A percentile compares a stretch with the other conserved stretches of the same genome.
Conservation (phyloP, 2,888 invertebrate species). For the Nemotelus nigrinus region DNA sequence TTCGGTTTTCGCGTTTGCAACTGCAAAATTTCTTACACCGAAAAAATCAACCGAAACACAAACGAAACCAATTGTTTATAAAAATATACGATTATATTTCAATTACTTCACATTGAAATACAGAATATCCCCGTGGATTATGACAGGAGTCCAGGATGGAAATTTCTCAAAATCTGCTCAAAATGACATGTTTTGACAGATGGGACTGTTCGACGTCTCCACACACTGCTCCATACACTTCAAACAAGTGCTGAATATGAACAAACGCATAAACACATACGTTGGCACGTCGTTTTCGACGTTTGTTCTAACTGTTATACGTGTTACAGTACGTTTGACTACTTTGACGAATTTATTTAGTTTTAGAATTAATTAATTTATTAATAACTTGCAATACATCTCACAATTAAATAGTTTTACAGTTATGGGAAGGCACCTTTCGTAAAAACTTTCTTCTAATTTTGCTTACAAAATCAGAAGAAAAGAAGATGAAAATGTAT, state of each 20-base stretch:
- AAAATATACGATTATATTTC: background rate
- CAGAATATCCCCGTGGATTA: constrained; percentile 2
- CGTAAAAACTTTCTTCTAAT: too few species aligned
- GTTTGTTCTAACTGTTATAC: constrained; percentile 17
- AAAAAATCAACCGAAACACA: background rate
- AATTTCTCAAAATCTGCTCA: constrained; percentile 44
- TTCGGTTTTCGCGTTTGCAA: constrained; percentile 1
- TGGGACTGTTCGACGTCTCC: constrained; percentile 33
- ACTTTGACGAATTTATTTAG: too few species aligned
- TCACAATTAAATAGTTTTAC: too few species aligned
- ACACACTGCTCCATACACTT: background rate
- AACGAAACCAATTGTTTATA: background rate
- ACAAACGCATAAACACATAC: background rate
- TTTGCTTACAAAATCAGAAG: too few species aligned
- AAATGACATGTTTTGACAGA: constrained; percentile 53
- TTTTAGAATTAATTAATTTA: too few species aligned
- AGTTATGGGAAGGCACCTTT: too few species aligned
- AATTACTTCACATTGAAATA: constrained; percentile 23
- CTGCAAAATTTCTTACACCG: background rate
- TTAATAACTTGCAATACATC: too few species aligned
- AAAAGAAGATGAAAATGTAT: too few species aligned
- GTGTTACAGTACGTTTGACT: too few species aligned
- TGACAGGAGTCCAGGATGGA: constrained; percentile 16
- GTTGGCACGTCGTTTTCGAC: background rate
- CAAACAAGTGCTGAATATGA: constrained; percentile 2